Percentiles rank a stretch among this genome's conserved stretches.
phyloP scores from a whole-genome alignment of 2,113 vertebrate genomes.

The Odontophorus gujanensis region DNA sequence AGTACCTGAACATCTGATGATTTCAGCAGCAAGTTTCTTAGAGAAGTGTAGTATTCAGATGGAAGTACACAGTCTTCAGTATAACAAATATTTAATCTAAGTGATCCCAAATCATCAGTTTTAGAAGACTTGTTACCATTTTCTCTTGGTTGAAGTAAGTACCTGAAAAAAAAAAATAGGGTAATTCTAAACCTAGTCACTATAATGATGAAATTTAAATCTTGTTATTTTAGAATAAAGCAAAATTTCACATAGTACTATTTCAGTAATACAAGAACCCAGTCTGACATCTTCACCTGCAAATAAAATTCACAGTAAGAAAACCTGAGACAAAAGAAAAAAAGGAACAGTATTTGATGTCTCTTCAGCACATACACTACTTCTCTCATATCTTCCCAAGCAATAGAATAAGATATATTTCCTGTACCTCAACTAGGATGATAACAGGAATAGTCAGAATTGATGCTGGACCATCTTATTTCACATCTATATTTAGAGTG shows the following conservation, averaged over 20 bases:
- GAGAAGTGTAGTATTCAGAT: constrained; percentile 86
- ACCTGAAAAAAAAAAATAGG: constrained; percentile 80
- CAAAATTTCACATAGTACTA: neutral
- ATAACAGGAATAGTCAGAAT: neutral
- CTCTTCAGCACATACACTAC: neutral
- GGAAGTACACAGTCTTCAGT: constrained; percentile 97
- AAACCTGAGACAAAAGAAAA: neutral
- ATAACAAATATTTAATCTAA: constrained; percentile 93
- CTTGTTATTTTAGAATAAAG: neutral
- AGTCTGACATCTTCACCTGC: neutral
- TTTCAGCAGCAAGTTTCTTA: constrained; percentile 94
- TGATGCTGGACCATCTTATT: neutral
- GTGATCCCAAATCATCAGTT: constrained; percentile 92
- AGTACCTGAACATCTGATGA: constrained; percentile 93
- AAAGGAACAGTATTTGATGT: neutral
- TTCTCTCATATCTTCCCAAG: neutral
- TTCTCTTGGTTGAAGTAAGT: constrained; percentile 94
- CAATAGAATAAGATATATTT: neutral
- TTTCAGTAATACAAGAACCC: neutral
- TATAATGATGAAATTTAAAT: neutral
- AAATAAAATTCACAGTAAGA: neutral
- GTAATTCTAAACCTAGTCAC: neutral
- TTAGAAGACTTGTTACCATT: constrained; percentile 93
- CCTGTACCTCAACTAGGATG: neutral
- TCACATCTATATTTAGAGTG: neutral